Evolutionary conservation across 2,888 invertebrate species (phyloP).

Genomic region (Atrina japonica): DNA sequence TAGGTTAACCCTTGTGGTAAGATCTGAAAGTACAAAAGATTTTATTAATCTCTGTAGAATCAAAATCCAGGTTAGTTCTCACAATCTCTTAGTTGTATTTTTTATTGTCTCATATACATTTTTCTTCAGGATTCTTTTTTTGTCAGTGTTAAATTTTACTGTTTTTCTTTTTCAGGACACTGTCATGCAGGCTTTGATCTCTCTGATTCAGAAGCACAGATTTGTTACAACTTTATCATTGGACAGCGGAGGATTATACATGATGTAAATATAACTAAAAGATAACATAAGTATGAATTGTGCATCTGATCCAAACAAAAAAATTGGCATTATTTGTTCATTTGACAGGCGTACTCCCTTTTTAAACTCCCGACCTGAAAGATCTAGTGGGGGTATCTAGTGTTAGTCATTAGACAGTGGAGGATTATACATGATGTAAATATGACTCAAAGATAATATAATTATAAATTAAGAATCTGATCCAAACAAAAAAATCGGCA

Average conservation of each 20-base stretch:
- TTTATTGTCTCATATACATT: no score
- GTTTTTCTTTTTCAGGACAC: slow-evolving; percentile 61
- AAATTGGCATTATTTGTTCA: not conserved
- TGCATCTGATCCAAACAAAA: not conserved
- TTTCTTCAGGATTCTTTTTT: no score
- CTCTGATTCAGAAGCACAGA: slow-evolving; percentile 85
- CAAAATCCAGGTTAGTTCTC: no score
- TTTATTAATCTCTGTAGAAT: no score
- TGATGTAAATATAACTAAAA: slow-evolving; percentile 81
- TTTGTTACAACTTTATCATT: slow-evolving; percentile 89
- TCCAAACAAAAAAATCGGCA: not conserved
- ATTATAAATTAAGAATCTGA: not conserved
- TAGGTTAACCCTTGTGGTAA: no score
- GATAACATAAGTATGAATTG: not conserved
- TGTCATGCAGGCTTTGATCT: slow-evolving; percentile 83
- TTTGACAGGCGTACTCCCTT: no score
- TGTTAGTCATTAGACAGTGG: slow-evolving; percentile 89
- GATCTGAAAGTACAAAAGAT: no score
- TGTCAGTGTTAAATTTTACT: no score
- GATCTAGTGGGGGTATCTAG: no score
- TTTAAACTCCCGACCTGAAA: no score
- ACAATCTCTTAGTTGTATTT: no score
- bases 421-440: slow-evolving; percentile 85
- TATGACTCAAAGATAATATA: slow-evolving; percentile 19
- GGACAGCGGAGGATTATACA: slow-evolving; percentile 87